Evolutionary conservation across 2,113 vertebrate species (phyloP), one percentile per base, ranked within the genome.

Genomic region (sheep (Ovis aries)): DNA sequence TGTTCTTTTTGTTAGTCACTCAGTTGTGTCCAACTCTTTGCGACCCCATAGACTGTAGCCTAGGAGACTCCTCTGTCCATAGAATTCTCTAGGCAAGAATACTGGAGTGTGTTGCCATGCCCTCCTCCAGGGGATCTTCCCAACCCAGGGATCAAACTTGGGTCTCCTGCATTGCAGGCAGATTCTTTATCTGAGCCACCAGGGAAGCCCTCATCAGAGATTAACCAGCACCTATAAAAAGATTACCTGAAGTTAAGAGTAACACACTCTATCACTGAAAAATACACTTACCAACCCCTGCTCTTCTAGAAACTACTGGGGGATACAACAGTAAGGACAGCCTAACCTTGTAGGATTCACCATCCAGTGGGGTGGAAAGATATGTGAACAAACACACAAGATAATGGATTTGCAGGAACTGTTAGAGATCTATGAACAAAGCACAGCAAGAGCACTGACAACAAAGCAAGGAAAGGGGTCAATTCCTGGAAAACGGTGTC

Each of bases 401-500:
- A 31, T n/a, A 29, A 53, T 12, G 17, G 19, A 11, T 43, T 23
- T 21, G 45, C 14, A 82, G 74, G 53, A 59, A 53, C 31, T 53
- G 7, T 59, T 74, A 40, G 36, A 16, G 27, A 83, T n/a, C 52
- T 82, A 1, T 3, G 67, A 43, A 67, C 14, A 27, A 52, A 15
- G 11, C 36, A 1, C 3, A 8, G 9, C 48, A 31, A 95, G 19
- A 45, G 31, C 50, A 25, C 9, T 5, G 31, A 52, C 0, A 0
- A 59, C 13, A 83, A 31, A 77, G 27, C 31, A 84, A 40, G 9
- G 15, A 52, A 31, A 90, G 19, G 23, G 88, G 7, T 62, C 23
- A 25, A 50, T 43, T 60, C 53, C 48, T 45, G 50, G n/a, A 33
- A 74, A 57, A 43, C 4, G 1, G 5, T 2, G 3, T 50, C 50